Conservation (phyloP, 2,888 invertebrate genomes). For the Monopis laevigella region DNA sequence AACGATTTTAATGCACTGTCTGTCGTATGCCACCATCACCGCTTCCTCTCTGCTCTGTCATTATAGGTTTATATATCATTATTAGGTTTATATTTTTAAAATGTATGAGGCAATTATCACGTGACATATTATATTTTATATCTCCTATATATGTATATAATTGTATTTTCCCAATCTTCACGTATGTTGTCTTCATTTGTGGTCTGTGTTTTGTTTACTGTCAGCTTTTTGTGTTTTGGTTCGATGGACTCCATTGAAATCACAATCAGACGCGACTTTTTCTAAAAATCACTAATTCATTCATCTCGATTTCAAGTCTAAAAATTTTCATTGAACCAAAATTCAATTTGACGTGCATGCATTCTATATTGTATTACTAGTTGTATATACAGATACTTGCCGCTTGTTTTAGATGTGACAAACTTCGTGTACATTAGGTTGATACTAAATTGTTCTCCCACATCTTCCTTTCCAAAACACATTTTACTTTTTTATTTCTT, state of each 20-base stretch:
- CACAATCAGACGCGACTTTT: too few species aligned
- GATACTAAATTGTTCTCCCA: background rate
- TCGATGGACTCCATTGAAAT: too few species aligned
- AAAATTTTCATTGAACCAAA: slow-evolving; percentile 53
- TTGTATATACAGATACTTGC: slow-evolving; percentile 54
- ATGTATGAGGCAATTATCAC: slow-evolving; percentile 66
- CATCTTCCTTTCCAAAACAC: background rate
- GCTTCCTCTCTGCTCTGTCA: slow-evolving; percentile 70
- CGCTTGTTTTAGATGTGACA: slow-evolving; percentile 63
- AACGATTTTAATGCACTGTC: slow-evolving; percentile 67
- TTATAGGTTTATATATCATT: slow-evolving; percentile 62
- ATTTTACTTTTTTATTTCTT: background rate
- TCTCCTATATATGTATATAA: slow-evolving; percentile 36
- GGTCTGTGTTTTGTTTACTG: slow-evolving; percentile 65
- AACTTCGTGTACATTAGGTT: slow-evolving; percentile 2
- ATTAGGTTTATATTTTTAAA: slow-evolving; percentile 56
- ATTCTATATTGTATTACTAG: slow-evolving; percentile 54
- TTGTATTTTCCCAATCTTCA: slow-evolving; percentile 48
- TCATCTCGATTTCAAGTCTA: background rate
- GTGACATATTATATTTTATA: slow-evolving; percentile 42
- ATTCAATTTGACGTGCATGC: slow-evolving; percentile 62
- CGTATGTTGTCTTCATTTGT: slow-evolving; percentile 63
- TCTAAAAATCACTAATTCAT: background rate
- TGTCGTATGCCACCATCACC: slow-evolving; percentile 69
- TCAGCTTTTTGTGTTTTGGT: slow-evolving; percentile 65